A percentile compares a stretch with the other conserved stretches of the same genome.
phyloP scores from a whole-genome alignment of 1,140 invertebrate genomes.

The Calycopis cecrops region DNA sequence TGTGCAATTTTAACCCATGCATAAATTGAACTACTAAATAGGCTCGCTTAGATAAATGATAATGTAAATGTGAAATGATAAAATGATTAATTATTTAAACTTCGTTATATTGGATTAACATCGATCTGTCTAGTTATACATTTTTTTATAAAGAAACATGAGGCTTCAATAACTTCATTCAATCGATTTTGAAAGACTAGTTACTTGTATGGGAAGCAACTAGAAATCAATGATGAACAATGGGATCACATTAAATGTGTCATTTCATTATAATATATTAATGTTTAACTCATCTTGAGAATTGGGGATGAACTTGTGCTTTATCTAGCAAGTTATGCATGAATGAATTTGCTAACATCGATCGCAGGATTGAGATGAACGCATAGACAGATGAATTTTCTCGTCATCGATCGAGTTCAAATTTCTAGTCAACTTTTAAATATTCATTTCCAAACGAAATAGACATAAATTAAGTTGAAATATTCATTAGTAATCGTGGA shows the following conservation, averaged over 20 bases:
- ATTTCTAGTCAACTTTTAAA: background rate
- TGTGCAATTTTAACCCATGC: too few species aligned
- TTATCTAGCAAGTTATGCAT: conserved; percentile 47
- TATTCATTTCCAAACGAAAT: background rate
- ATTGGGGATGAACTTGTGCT: background rate
- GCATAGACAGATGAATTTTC: conserved; percentile 5
- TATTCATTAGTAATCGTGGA: conserved; percentile 14
- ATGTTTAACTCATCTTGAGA: too few species aligned
- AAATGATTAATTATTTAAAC: too few species aligned
- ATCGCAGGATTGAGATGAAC: conserved; percentile 36
- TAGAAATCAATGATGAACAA: conserved; percentile 10
- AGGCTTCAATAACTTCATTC: too few species aligned
- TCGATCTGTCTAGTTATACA: too few species aligned
- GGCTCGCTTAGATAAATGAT: too few species aligned
- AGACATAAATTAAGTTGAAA: background rate
- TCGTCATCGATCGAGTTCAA: background rate
- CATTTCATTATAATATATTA: too few species aligned
- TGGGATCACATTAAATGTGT: background rate
- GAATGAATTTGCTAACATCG: conserved; percentile 60
- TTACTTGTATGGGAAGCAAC: background rate
- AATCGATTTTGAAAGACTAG: too few species aligned
- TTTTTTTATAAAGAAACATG: too few species aligned
- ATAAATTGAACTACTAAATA: too few species aligned
- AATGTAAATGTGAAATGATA: too few species aligned
- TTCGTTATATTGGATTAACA: too few species aligned